Conservation (phyloP, 2,797 vertebrate species). For the Eulemur albifrons region DNA sequence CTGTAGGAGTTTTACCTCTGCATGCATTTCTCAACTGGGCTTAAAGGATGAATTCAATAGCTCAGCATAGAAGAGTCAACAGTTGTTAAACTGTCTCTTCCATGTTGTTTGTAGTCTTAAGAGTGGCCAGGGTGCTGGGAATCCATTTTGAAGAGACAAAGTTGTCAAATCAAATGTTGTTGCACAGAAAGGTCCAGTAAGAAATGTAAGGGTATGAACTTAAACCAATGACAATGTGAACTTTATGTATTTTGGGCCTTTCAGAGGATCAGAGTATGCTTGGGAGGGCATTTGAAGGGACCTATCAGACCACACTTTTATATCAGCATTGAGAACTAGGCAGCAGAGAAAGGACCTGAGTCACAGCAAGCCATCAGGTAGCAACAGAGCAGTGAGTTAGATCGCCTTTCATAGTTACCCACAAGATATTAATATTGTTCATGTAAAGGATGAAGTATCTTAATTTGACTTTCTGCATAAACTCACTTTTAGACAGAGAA, state of each 20-base stretch:
- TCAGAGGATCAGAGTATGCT: background rate
- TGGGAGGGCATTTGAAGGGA: background rate
- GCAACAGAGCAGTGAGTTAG: background rate
- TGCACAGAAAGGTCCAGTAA: background rate
- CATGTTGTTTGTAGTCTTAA: background rate
- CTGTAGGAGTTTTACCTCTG: background rate
- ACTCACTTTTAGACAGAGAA: background rate
- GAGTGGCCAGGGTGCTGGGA: background rate
- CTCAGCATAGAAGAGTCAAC: background rate
- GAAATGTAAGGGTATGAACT: background rate
- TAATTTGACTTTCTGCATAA: background rate
- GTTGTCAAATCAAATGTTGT: background rate
- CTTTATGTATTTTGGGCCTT: rapidly evolving
- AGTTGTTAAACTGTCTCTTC: background rate
- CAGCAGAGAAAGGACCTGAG: background rate
- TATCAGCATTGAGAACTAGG: background rate
- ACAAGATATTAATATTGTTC: background rate
- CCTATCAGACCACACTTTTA: background rate
- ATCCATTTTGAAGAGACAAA: background rate
- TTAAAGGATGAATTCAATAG: background rate
- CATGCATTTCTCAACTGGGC: background rate
- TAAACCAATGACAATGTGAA: background rate
- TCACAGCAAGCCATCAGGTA: background rate
- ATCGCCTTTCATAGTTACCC: background rate
- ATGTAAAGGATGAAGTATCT: background rate